These are phyloP conservation scores for Megalonaias nervosa DNA, from an alignment of 1,140 invertebrate species.

Conservation along the genomic window DNA sequence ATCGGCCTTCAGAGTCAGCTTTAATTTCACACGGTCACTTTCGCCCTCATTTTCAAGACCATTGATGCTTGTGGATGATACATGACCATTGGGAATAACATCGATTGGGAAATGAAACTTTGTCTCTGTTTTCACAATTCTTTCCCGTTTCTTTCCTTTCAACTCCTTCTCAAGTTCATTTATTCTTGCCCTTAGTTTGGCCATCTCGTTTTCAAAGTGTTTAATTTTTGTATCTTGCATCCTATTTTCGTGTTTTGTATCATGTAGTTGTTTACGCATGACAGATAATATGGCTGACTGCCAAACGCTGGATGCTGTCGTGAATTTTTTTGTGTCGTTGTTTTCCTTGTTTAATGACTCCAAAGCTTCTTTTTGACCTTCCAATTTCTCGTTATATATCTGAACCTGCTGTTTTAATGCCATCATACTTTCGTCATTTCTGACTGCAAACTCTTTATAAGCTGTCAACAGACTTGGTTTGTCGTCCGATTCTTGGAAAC, in stretches of 20 bases:
- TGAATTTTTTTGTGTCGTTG: slow-evolving; percentile 16
- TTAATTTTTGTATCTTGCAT: slow-evolving; percentile 31
- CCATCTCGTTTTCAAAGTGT: slow-evolving; percentile 17
- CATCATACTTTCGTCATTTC: slow-evolving; percentile 28
- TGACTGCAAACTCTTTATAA: slow-evolving; percentile 31
- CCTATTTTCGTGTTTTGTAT: slow-evolving; percentile 32
- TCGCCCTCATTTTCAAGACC: slow-evolving; percentile 5
- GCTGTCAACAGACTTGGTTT: slow-evolving; percentile 33
- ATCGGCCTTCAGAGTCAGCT: background rate
- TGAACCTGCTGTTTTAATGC: slow-evolving; percentile 16
- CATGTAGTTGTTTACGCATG: slow-evolving; percentile 28
- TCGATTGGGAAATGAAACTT: background rate
- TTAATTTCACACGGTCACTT: background rate
- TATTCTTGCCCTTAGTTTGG: slow-evolving; percentile 25
- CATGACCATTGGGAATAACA: background rate
- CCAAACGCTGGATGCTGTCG: slow-evolving; percentile 24
- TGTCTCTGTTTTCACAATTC: background rate
- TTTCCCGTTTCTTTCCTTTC: background rate
- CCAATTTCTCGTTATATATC: slow-evolving; percentile 22
- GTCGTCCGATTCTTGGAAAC: slow-evolving; percentile 8
- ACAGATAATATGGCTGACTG: slow-evolving; percentile 29
- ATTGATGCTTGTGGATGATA: background rate
- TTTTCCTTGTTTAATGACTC: slow-evolving; percentile 25
- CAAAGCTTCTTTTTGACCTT: slow-evolving; percentile 29
- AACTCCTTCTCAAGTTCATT: slow-evolving; percentile 11